Percentiles rank a stretch among this genome's conserved stretches.
Conservation (phyloP, 2,113 vertebrate species). For the Chionis minor region DNA sequence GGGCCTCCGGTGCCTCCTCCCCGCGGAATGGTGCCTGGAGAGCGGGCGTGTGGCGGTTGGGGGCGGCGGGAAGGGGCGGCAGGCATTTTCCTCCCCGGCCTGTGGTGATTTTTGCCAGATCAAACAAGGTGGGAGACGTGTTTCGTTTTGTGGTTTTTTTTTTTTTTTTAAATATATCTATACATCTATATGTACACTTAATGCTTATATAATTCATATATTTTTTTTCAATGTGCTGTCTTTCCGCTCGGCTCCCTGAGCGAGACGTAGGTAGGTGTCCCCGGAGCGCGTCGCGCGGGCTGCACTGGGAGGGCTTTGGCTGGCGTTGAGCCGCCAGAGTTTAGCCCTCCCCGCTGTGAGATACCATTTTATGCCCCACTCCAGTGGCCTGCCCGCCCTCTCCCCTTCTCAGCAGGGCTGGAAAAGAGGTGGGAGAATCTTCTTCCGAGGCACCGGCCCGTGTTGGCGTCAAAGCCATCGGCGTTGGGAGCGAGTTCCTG, state of each 20-base stretch:
- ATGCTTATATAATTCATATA: fast-evolving
- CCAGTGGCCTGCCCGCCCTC: fast-evolving
- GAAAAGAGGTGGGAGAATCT: background rate
- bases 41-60: background rate
- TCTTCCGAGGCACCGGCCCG: background rate
- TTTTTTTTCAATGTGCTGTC: background rate
- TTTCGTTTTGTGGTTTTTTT: background rate
- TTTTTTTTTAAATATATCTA: no score
- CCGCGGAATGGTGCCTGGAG: background rate
- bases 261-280: background rate
- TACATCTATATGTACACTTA: no score
- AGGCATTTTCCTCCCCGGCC: background rate
- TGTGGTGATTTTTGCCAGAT: background rate
- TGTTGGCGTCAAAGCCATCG: fast-evolving
- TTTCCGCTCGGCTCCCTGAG: background rate
- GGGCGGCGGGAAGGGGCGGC: background rate
- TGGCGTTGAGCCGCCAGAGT: background rate
- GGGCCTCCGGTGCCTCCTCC: background rate
- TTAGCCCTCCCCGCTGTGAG: fast-evolving
- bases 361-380: fast-evolving
- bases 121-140: background rate
- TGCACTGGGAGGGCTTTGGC: background rate
- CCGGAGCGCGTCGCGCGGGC: background rate
- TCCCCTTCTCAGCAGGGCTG: background rate
- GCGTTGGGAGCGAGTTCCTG: background rate